Base-by-base conservation (phyloP, 2,888 invertebrate genomes). In the Xestia sexstrigata region DNA sequence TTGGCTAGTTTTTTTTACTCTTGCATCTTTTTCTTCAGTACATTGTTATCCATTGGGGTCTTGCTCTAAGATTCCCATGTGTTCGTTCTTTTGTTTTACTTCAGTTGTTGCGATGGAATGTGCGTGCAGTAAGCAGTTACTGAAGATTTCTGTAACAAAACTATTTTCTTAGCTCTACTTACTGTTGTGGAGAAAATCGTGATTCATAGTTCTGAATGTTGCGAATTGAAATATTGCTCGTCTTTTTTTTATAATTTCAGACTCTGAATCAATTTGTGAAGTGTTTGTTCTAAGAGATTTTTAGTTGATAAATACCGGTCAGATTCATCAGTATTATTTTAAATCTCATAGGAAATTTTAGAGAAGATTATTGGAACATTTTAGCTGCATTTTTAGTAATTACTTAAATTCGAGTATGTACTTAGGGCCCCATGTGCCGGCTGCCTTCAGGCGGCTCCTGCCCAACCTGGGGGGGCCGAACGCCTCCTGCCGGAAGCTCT, bases 141-240 rank as follows among this genome's bases (percentile, higher is more conserved):
- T 82, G 66, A 76, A 82, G 66, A 82, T 65, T 58, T 82, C 58
- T 62, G 30, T 70, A 66, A 72, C 72, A 86, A 72, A 72, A 82
- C 63, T 76, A 67, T 77, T 86, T 82, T 86, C 69, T 62, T 82
- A 86, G 82, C 83, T 82, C 82, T 72, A 86, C 55, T 82, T 86
- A 86, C 69, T 47, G 23, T 63, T 6, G 9, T 52, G 20, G 70
- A 76, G 86, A 82, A 82, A 85, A 69, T 85, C 26, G 52, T 82
- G 71, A 76, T 47, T 82, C 58, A 69, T 71, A 83, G 35, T 58
- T 81, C 23, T 35, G 63, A 76, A 82, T 71, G 45, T 42, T 60
- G 60, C 42, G 60, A 70, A 74, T 66, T 73, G 39, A 52, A n/a
- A 47, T 52, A 52, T 20, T 35, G 26, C 6, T 30, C 13, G n/a